Base-by-base conservation (phyloP, 2,797 vertebrate species). In the Sparus aurata region DNA sequence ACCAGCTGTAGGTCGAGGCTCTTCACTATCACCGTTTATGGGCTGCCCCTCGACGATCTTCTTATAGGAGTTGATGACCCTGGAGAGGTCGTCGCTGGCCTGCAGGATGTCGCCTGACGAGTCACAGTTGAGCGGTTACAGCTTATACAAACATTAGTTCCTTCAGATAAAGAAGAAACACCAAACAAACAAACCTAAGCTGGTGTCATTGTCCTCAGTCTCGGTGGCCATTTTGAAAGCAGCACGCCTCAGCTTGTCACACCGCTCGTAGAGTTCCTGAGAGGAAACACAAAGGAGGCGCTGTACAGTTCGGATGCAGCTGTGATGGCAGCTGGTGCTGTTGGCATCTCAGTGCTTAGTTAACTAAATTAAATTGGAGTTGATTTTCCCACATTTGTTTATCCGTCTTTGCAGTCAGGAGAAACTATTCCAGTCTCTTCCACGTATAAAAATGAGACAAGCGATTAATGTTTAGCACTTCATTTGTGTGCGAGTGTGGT, bases 171-270 rank as follows among this genome's bases (percentile, higher is more conserved):
- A 27, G 1, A 15, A 16, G 15, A 17, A 62, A 80, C 1, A 20
- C 16, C 7, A 59, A 65, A 27, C 8, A 0, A 1, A 1, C 84
- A 92, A 93, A 99, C 98, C 98, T 93, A 99, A 90, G 89, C 90
- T 96, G 87, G 91, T 94, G 93, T 99, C 98, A 11, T 98, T 97
- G 90, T 99, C 98, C 74, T 99, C 98, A 0, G 97, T 96, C 92
- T 99, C 98, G 0, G 97, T 98, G 91, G 98, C 98, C 90, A 99
- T 95, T 89, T 98, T 99, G 92, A 98, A 98, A 64, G 99, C 93
- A 0, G 96, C 95, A 12, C 97, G 94, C 70, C 98, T 96, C 89
- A 98, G 96, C 82, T 96, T 98, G 91, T 99, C 98, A 85, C 98
- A 99, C 23, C 97, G 96, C 73, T 98, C 97, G 0, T 94, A 98